A percentile compares a stretch with the other conserved stretches of the same genome.
Evolutionary conservation across 2,888 invertebrate genomes (phyloP).

Genomic region (Andricus quercusramuli): DNA sequence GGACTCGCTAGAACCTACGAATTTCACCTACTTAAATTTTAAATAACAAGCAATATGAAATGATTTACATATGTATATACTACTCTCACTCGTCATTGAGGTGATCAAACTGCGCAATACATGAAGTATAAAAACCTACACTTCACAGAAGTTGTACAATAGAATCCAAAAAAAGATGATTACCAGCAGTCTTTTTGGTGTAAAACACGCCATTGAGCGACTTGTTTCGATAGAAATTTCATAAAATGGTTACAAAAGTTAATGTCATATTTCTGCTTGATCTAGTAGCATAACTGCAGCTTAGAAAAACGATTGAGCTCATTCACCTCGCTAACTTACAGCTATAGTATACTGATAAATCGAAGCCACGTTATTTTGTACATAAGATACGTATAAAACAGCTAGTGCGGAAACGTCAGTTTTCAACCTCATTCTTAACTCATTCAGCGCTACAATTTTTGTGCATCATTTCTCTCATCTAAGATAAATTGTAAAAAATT

Average conservation of each 20-base stretch:
- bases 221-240: background rate
- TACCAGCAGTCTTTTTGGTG: constrained; percentile 6
- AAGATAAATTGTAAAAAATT: background rate
- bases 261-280: background rate
- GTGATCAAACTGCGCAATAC: constrained; percentile 5
- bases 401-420: background rate
- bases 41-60: constrained; percentile 41
- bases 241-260: background rate
- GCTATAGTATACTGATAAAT: constrained; percentile 15
- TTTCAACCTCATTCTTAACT: background rate
- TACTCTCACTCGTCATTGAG: background rate
- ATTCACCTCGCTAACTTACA: background rate
- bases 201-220: background rate
- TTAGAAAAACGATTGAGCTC: background rate
- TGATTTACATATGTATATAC: constrained; percentile 10
- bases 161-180: constrained; percentile 13
- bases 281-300: background rate
- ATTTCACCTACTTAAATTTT: constrained; percentile 22
- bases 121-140: constrained; percentile 12
- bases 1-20: constrained; percentile 6
- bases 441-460: background rate
- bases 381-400: constrained; percentile 15
- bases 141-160: constrained; percentile 22
- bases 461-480: background rate
- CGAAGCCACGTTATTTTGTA: constrained; percentile 15